Percentiles rank a stretch among this genome's conserved stretches.
Conservation (phyloP, 2,888 invertebrate species). For the Synergus umbraculus region DNA sequence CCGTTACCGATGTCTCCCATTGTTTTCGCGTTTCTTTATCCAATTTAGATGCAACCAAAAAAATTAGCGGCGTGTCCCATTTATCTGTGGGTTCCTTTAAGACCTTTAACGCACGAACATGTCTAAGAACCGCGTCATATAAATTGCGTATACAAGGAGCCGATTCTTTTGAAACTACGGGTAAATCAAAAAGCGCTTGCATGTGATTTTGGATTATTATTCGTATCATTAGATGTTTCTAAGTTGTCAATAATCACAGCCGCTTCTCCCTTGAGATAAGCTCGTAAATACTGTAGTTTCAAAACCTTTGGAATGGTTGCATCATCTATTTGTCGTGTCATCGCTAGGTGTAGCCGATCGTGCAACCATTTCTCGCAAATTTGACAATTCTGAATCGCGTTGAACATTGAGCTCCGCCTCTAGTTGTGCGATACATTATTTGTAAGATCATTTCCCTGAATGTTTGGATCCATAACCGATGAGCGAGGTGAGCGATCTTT, state of each 20-base stretch:
- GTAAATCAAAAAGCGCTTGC: constrained; percentile 44
- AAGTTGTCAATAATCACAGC: constrained; percentile 43
- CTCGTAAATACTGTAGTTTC: constrained; percentile 46
- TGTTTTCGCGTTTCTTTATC: not conserved
- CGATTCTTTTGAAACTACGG: constrained; percentile 33
- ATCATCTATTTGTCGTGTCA: constrained; percentile 38
- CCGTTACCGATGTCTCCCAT: not conserved
- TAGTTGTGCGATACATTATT: constrained; percentile 11
- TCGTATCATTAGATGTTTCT: constrained; percentile 42
- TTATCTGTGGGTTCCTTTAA: constrained; percentile 36
- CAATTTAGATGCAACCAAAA: not conserved
- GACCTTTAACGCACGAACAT: constrained; percentile 42
- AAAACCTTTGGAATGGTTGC: constrained; percentile 41
- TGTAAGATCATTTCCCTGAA: no score
- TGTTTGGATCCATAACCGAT: not conserved
- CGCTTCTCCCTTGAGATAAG: constrained; percentile 43
- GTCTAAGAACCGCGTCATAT: constrained; percentile 30
- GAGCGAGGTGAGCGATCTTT: not conserved
- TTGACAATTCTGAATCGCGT: not conserved
- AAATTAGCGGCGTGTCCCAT: constrained; percentile 42
- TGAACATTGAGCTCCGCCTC: constrained; percentile 7
- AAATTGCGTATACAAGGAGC: constrained; percentile 11
- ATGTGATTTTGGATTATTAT: constrained; percentile 47
- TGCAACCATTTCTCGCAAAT: constrained; percentile 44
- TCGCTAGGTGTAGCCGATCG: constrained; percentile 42